phyloP scores from a whole-genome alignment of 2,113 vertebrate genomes.

The Hemiscyllium ocellatum region DNA sequence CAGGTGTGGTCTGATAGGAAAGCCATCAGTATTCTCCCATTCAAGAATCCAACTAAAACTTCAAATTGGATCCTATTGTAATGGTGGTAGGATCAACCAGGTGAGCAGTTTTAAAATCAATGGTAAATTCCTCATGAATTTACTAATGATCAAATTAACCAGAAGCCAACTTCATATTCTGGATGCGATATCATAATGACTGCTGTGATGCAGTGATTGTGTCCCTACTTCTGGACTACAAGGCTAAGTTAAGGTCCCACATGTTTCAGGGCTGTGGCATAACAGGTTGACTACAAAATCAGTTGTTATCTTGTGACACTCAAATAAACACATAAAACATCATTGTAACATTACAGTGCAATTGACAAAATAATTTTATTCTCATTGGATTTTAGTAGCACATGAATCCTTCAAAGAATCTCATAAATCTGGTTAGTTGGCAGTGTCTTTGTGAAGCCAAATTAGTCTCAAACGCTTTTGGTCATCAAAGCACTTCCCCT shows the following conservation, averaged over 20 bases:
- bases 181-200: neutral
- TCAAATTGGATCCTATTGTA: neutral
- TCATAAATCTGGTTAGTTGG: too few species aligned
- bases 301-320: neutral
- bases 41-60: neutral
- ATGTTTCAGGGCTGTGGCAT: too few species aligned
- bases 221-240: too few species aligned
- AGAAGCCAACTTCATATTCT: neutral
- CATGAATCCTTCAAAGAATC: neutral
- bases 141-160: neutral
- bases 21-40: neutral
- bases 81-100: neutral
- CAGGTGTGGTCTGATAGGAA: neutral
- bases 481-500: neutral
- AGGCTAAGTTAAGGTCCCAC: too few species aligned
- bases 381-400: neutral
- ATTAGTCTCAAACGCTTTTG: neutral
- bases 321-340: neutral
- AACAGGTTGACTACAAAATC: too few species aligned
- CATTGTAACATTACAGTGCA: too few species aligned
- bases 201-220: too few species aligned
- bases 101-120: neutral
- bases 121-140: neutral
- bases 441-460: neutral
- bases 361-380: neutral